These are phyloP conservation scores for Gambusia yucatana DNA, from an alignment of 2,797 vertebrate species.

Conservation along the genomic window DNA sequence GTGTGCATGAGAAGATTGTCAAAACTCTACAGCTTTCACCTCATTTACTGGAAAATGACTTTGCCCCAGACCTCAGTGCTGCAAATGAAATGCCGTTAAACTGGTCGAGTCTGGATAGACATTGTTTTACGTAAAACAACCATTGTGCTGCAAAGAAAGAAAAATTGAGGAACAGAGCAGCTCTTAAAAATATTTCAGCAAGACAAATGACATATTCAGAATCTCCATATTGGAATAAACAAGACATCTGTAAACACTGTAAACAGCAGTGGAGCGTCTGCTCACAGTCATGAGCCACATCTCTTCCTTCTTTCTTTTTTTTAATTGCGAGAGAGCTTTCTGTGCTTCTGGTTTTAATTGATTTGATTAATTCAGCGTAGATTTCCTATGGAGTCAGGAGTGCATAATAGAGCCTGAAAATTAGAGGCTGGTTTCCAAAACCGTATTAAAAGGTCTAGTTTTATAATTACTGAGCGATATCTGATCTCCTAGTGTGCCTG, in stretches of 20 bases:
- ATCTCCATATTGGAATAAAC: conserved; percentile 44
- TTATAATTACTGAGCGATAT: conserved; percentile 61
- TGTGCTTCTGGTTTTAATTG: conserved; percentile 62
- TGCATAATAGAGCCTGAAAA: conserved; percentile 63
- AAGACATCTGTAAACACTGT: conserved; percentile 60
- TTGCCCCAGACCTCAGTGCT: conserved; percentile 14
- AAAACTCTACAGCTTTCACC: conserved; percentile 34
- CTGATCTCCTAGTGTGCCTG: conserved; percentile 38
- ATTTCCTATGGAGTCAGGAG: conserved; percentile 67
- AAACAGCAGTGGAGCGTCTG: conserved; percentile 52
- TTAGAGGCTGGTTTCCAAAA: conserved; percentile 58
- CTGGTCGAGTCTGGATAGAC: conserved; percentile 23
- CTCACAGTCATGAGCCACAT: conserved; percentile 33
- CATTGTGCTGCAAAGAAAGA: conserved; percentile 26
- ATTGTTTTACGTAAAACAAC: conserved; percentile 23
- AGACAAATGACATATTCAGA: conserved; percentile 39
- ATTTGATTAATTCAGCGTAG: conserved; percentile 70
- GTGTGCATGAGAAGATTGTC: conserved; percentile 56
- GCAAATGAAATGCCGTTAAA: conserved; percentile 45
- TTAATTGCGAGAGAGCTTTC: conserved; percentile 54
- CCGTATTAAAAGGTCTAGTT: conserved; percentile 60
- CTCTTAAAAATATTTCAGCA: conserved; percentile 19
- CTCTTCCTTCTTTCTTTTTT: conserved; percentile 8
- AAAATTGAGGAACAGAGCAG: conserved; percentile 13
- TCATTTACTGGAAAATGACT: conserved; percentile 42